A percentile compares a stretch with the other conserved stretches of the same genome.
These are phyloP conservation scores for Tretioscincus oriximinensis DNA, from an alignment of 2,113 vertebrate genomes.

Conservation along the genomic window DNA sequence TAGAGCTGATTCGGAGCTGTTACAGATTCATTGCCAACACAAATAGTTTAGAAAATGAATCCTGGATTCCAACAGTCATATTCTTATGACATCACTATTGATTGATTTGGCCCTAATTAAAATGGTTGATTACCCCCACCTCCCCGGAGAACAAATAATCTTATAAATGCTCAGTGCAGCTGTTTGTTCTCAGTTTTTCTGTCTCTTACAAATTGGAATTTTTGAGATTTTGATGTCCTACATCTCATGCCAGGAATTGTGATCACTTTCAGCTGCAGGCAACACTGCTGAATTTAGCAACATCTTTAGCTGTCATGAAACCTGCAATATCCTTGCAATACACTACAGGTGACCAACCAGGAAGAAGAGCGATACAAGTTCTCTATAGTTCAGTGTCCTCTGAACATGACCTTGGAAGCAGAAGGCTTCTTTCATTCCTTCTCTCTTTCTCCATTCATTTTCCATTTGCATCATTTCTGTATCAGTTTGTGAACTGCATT, in stretches of 20 bases:
- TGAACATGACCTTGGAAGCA: too few species aligned
- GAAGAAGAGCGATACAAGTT: too few species aligned
- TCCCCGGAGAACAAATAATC: constrained; percentile 9
- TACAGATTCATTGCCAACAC: constrained; percentile 24
- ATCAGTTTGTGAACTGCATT: too few species aligned
- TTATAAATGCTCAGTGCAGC: constrained; percentile 11
- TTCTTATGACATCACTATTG: constrained; percentile 24
- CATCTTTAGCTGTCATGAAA: neutral
- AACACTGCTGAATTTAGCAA: neutral
- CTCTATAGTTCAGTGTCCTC: too few species aligned
- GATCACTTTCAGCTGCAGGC: neutral
- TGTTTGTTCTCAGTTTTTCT: constrained; percentile 16
- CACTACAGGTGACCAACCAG: neutral
- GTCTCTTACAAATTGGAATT: constrained; percentile 4
- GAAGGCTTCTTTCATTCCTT: too few species aligned
- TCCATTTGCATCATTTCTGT: too few species aligned
- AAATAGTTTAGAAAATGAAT: neutral
- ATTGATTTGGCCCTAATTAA: constrained; percentile 27
- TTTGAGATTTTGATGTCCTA: neutral
- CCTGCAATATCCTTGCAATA: neutral
- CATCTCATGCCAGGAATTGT: neutral
- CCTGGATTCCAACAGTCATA: constrained; percentile 25
- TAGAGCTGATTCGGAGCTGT: neutral
- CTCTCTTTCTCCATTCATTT: too few species aligned
- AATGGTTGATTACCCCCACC: constrained; percentile 13